Base-by-base conservation (phyloP, 2,888 invertebrate genomes). In the Harpalus rufipes region DNA sequence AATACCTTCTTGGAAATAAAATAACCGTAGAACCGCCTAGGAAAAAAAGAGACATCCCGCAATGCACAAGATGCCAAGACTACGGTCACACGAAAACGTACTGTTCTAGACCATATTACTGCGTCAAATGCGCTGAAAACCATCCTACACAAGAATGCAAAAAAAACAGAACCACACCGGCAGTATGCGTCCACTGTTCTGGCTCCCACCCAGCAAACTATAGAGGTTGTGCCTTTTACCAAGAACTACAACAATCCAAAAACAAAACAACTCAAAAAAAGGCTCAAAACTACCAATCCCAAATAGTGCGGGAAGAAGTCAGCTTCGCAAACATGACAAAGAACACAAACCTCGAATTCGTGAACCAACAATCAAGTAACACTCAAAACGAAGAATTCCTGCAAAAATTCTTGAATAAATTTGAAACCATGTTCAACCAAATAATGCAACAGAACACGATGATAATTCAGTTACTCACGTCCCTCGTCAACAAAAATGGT, bases 41-140 rank as follows among this genome's bases (percentile, higher is more conserved):
- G n/a, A n/a, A n/a, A n/a, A n/a, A n/a, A n/a, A n/a, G n/a, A n/a
- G n/a, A n/a, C n/a, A n/a, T n/a, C 12, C 86, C 85, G 2, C 87
- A 87, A 78, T 88, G 87, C 10, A 85, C 81, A n/a, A 85, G 86
- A 63, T 87, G 87, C 18, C 87, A 87, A 82, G 39, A 78, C 16
- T 86, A 86, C 63, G 87, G 87, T 7, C 87, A 87, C 80, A 87
- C 87, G 12, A 86, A 86, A 86, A 85, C 84, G 10, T 87, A 87
- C 56, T 88, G 87, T 59, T 59, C 18, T 7, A 85, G 63, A 72
- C 79, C 79, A 39, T 84, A 84, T 8, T 74, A 81, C 21, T 87
- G 87, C 61, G 87, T 87, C 0, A 87, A 86, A 84, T 88, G 87
- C 56, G 87, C 86, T 51, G 84, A 21, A n/a, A 84, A 86, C 59